Conservation (phyloP, 2,113 vertebrate genomes). For the Rissa tridactyla region DNA sequence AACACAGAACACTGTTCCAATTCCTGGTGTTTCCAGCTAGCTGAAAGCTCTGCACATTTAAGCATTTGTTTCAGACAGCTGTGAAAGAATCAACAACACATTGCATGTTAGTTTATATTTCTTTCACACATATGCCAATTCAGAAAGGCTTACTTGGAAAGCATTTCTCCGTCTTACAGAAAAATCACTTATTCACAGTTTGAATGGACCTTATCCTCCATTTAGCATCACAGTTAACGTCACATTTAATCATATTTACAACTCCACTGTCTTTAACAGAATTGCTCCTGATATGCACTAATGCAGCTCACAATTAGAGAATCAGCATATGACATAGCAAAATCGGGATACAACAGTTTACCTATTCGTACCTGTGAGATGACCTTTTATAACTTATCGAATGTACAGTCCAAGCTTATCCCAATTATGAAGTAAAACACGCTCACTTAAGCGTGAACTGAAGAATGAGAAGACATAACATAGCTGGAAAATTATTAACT, state of each 20-base stretch:
- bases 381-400: background rate
- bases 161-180: background rate
- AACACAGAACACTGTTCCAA: background rate
- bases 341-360: background rate
- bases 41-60: background rate
- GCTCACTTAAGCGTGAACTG: background rate
- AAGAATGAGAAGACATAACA: background rate
- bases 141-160: background rate
- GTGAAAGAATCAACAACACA: background rate
- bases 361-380: background rate
- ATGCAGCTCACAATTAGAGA: background rate
- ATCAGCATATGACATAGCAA: background rate
- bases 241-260: background rate
- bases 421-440: background rate
- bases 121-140: background rate
- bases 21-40: background rate
- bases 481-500: background rate
- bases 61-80: background rate
- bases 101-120: background rate
- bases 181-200: background rate
- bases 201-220: background rate
- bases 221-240: background rate
- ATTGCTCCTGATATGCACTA: background rate
- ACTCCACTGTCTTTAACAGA: background rate
- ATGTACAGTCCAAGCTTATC: background rate